A percentile compares a stretch with the other conserved stretches of the same genome.
Evolutionary conservation across 2,888 invertebrate species (phyloP).

Genomic region (Linnaemya tessellans): DNA sequence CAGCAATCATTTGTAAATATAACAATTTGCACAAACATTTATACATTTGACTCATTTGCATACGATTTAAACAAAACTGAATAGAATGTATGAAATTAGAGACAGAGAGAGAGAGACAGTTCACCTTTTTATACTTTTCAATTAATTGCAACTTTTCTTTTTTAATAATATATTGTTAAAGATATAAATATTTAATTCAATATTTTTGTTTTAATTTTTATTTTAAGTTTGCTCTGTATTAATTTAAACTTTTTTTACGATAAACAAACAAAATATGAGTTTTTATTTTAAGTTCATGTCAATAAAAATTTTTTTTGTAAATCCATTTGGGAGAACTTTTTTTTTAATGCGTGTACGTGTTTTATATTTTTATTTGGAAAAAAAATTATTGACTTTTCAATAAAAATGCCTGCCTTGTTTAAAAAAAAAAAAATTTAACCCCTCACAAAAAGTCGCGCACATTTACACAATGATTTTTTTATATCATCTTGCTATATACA

Average conservation of each 20-base stretch:
- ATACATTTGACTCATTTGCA: constrained; percentile 59
- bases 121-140: constrained; percentile 76
- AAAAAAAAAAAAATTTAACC: too few species aligned
- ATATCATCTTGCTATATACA: too few species aligned
- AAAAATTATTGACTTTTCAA: background rate
- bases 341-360: constrained; percentile 52
- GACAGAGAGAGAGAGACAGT: constrained; percentile 38
- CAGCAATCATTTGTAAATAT: constrained; percentile 53
- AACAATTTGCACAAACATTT: constrained; percentile 51
- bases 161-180: constrained; percentile 16
- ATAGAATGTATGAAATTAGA: constrained; percentile 14
- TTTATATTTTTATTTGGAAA: constrained; percentile 28
- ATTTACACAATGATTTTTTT: too few species aligned
- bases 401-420: too few species aligned
- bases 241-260: constrained; percentile 61
- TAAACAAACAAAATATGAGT: background rate
- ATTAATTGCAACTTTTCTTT: constrained; percentile 64
- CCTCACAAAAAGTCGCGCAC: too few species aligned
- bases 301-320: constrained; percentile 48
- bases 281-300: constrained; percentile 48
- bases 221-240: constrained; percentile 67
- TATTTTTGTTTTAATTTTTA: constrained; percentile 60
- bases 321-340: constrained; percentile 71
- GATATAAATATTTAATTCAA: constrained; percentile 13
- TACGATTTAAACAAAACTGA: constrained; percentile 5